Evolutionary conservation across 2,113 vertebrate genomes (phyloP).

Genomic region (Macroglossus sobrinus): DNA sequence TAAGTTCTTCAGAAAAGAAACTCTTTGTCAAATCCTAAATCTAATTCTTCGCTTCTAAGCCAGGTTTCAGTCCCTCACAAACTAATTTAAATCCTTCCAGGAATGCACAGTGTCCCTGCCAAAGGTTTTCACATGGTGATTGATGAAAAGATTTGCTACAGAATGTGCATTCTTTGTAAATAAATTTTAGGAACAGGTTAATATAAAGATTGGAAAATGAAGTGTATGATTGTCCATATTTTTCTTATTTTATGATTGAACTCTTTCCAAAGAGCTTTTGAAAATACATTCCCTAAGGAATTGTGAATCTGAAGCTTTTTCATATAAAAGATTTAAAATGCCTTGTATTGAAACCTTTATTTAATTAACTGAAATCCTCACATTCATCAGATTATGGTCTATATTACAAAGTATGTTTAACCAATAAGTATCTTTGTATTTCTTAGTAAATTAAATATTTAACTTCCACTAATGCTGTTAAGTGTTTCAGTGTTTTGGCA

Average conservation of each 20-base stretch:
- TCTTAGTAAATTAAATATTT: constrained; percentile 37
- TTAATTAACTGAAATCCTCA: constrained; percentile 26
- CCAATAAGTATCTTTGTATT: constrained; percentile 6
- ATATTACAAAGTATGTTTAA: not conserved
- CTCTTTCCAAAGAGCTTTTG: constrained; percentile 54
- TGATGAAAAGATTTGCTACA: constrained; percentile 80
- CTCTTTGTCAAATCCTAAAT: constrained; percentile 67
- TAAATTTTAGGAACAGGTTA: constrained; percentile 66
- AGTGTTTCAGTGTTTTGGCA: not conserved
- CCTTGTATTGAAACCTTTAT: not conserved
- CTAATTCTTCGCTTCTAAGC: constrained; percentile 76
- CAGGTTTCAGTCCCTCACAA: constrained; percentile 77
- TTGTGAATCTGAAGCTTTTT: constrained; percentile 25
- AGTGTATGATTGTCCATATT: not conserved
- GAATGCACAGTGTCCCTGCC: constrained; percentile 81
- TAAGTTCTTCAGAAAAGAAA: constrained; percentile 58
- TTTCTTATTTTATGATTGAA: constrained; percentile 44
- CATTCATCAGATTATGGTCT: not conserved
- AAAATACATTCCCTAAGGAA: not conserved
- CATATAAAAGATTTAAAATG: not conserved
- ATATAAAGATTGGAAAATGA: constrained; percentile 48
- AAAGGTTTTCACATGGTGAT: constrained; percentile 77
- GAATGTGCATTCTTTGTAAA: constrained; percentile 79
- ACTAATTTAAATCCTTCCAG: constrained; percentile 82
- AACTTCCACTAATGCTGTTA: not conserved